Evolutionary conservation across 2,113 vertebrate species (phyloP), one percentile per base, ranked within the genome.

Genomic region (Phaethon lepturus): DNA sequence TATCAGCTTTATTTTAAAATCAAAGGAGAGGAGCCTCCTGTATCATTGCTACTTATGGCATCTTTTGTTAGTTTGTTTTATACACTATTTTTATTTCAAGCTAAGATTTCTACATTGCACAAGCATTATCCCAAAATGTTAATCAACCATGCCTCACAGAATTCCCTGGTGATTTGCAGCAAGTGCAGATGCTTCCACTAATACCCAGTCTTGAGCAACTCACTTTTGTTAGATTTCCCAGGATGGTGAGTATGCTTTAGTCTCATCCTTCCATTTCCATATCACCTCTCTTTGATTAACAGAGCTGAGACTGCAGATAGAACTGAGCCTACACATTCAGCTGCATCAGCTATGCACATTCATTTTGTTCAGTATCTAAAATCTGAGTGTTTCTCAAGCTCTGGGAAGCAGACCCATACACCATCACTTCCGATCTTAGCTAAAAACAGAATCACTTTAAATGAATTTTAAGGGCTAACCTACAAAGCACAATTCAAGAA

Each of bases 1-100:
- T 95, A 95, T 76, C 92, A 93, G 56, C 79, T 91, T 95, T 94
- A 93, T 76, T 97, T 94, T 93, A 95, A 93, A 96, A 86, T 82
- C 88, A 79, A 89, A 96, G 83, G 63, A 95, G 59, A 23, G 62
- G 53, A 85, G 74, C 64, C 75, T 95, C 66, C 78, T 91, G 71
- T 80, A 96, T 66, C 92, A 81, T 2, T 95, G 86, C 86, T 68
- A 91, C 93, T 92, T 85, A 91, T 0, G 2, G 52, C 60, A 81
- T 87, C 90, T 90, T 95, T 96, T 94, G 85, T 93, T 94, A 90
- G 79, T 95, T 96, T 97, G 91, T 86, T 95, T 96, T 93, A 90
- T 26, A 60, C 47, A 55, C 52, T 79, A 56, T 92, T 94, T 95
- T 95, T 95, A 92, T 72, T 93, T 67, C 56, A 85, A 92, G 60